phyloP scores from a whole-genome alignment of 2,888 invertebrate genomes.

The Pherbina coryleti region DNA sequence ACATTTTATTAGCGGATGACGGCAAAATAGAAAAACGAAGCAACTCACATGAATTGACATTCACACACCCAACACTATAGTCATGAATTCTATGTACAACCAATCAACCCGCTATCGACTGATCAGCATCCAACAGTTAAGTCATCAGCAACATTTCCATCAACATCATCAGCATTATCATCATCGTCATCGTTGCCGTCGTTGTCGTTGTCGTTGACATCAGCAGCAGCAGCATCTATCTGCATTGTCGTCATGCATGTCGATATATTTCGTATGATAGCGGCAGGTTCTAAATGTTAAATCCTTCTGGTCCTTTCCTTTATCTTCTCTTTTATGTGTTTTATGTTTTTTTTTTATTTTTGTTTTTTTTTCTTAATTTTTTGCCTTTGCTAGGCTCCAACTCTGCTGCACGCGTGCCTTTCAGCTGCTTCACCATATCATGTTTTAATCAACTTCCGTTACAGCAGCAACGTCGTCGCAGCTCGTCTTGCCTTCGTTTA shows the following conservation, averaged over 20 bases:
- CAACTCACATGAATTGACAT: no score
- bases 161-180: not conserved
- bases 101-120: not conserved
- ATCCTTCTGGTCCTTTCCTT: not conserved
- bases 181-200: not conserved
- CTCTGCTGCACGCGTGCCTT: not conserved
- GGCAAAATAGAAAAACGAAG: no score
- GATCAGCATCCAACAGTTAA: not conserved
- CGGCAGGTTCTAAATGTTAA: no score
- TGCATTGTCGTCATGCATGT: slow-evolving; percentile 1
- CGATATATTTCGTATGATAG: not conserved
- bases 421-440: not conserved
- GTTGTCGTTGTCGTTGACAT: not conserved
- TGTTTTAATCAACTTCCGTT: not conserved
- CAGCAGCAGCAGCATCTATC: not conserved
- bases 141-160: not conserved
- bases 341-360: not conserved
- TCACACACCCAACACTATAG: no score
- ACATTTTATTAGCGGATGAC: not conserved
- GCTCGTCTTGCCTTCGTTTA: not conserved
- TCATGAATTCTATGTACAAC: no score
- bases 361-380: not conserved
- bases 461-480: not conserved
- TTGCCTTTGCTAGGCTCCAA: not conserved
- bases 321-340: not conserved